phyloP scores from a whole-genome alignment of 37 sponge, comb jelly and placozoan genomes.

The Theonella swinhoei region DNA sequence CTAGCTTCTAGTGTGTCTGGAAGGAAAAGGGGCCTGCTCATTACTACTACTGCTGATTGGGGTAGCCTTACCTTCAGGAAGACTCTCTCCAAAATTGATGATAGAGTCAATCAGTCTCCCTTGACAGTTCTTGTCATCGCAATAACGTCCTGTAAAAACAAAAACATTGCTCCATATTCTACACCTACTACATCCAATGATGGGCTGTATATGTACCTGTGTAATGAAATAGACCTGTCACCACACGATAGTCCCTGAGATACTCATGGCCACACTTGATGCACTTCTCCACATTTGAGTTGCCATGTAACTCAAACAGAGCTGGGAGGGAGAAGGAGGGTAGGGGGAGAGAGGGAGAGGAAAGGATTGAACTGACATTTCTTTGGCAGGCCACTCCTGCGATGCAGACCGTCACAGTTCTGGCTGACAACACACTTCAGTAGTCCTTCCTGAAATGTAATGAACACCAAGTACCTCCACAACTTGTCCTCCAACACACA shows the following conservation, averaged over 20 bases:
- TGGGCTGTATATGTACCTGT: slow-evolving; percentile 21
- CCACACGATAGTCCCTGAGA: slow-evolving; percentile 53
- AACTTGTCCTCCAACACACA: not conserved
- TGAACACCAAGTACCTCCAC: not conserved
- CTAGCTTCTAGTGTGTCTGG: slow-evolving; percentile 58
- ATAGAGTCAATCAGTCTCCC: slow-evolving; percentile 65
- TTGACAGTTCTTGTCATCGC: slow-evolving; percentile 66
- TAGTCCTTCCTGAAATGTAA: slow-evolving; percentile 45
- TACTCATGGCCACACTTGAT: slow-evolving; percentile 58
- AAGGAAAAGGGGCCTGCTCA: not conserved
- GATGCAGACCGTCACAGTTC: slow-evolving; percentile 80
- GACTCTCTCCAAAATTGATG: slow-evolving; percentile 83
- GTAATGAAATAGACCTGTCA: slow-evolving; percentile 10
- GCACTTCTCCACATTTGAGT: slow-evolving; percentile 75
- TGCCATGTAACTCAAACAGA: slow-evolving; percentile 82
- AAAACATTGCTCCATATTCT: not conserved
- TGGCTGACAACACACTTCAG: slow-evolving; percentile 70
- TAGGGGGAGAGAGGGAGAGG: not conserved
- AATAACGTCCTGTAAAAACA: slow-evolving; percentile 45
- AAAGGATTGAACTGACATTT: slow-evolving; percentile 30
- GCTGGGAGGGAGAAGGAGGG: slow-evolving; percentile 3
- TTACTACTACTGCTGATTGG: no score
- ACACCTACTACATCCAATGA: not conserved
- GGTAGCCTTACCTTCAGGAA: slow-evolving; percentile 61
- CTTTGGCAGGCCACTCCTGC: slow-evolving; percentile 74